These are phyloP conservation scores for Cactoblastis cactorum DNA, from an alignment of 2,888 invertebrate species.

Conservation along the genomic window DNA sequence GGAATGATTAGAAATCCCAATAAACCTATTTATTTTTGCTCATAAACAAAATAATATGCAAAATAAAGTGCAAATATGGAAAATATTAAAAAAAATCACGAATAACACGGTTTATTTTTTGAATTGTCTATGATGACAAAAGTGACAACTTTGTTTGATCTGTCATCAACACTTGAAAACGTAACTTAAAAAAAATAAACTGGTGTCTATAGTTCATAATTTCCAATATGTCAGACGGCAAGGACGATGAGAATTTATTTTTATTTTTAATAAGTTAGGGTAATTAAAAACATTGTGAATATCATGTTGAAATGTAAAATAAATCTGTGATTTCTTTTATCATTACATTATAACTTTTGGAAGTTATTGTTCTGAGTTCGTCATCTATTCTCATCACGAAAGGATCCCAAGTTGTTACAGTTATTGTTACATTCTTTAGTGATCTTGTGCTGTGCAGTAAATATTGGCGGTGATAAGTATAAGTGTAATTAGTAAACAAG, in stretches of 20 bases:
- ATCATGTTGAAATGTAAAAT: slow-evolving; percentile 37
- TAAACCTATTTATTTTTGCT: too few species aligned
- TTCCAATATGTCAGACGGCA: slow-evolving; percentile 66
- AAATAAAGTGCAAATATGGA: too few species aligned
- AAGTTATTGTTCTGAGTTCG: slow-evolving; percentile 30
- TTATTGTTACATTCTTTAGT: slow-evolving; percentile 58
- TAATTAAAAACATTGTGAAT: slow-evolving; percentile 41
- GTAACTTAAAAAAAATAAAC: neutral
- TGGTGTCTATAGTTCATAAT: slow-evolving; percentile 24
- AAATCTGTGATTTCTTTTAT: slow-evolving; percentile 28
- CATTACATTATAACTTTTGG: slow-evolving; percentile 29
- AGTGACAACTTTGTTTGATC: neutral
- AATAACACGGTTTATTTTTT: neutral
- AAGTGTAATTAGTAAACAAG: slow-evolving; percentile 38
- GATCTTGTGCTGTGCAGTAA: slow-evolving; percentile 39
- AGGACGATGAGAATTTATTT: slow-evolving; percentile 44
- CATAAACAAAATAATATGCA: too few species aligned
- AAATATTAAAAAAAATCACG: too few species aligned
- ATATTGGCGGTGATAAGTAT: slow-evolving; percentile 36
- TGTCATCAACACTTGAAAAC: neutral
- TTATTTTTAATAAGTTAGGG: slow-evolving; percentile 40
- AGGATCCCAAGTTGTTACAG: slow-evolving; percentile 37
- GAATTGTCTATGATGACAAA: neutral
- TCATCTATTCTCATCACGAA: slow-evolving; percentile 24
- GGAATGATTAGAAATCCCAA: too few species aligned